phyloP scores from a whole-genome alignment of 2,797 vertebrate species.

The Tragelaphus eurycerus region DNA sequence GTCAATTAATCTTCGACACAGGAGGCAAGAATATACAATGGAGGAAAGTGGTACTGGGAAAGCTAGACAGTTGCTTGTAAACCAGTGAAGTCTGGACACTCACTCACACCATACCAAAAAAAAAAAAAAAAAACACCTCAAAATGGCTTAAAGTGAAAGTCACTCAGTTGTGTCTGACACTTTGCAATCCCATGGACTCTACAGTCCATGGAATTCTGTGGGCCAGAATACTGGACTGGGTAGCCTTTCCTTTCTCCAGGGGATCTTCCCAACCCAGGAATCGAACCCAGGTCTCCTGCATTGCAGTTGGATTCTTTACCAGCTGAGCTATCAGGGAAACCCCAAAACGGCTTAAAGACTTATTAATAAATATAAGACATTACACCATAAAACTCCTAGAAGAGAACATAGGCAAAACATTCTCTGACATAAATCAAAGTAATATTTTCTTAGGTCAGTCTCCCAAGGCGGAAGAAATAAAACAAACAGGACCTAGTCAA shows the following conservation, averaged over 20 bases:
- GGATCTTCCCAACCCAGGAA: too few relatives aligned
- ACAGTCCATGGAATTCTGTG: too few relatives aligned
- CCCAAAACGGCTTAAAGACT: not conserved
- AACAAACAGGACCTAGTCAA: not conserved
- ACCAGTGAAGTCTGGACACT: not conserved
- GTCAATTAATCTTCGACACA: not conserved
- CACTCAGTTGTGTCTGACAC: fast-evolving
- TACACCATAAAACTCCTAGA: not conserved
- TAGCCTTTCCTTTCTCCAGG: too few relatives aligned
- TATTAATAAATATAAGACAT: not conserved
- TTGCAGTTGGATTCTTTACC: too few relatives aligned
- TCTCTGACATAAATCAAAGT: not conserved
- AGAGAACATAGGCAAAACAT: not conserved
- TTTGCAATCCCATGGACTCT: too few relatives aligned
- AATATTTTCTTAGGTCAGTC: not conserved
- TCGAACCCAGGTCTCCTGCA: too few relatives aligned
- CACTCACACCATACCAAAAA: not conserved
- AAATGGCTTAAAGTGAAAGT: not conserved
- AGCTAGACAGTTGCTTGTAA: not conserved
- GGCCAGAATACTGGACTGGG: too few relatives aligned
- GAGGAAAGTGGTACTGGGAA: not conserved
- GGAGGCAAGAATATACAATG: not conserved
- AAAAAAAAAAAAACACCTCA: not conserved
- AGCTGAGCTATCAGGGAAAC: too few relatives aligned
- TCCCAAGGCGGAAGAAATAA: not conserved